phyloP scores from a whole-genome alignment of 2,888 invertebrate genomes.

The Tachina fera region DNA sequence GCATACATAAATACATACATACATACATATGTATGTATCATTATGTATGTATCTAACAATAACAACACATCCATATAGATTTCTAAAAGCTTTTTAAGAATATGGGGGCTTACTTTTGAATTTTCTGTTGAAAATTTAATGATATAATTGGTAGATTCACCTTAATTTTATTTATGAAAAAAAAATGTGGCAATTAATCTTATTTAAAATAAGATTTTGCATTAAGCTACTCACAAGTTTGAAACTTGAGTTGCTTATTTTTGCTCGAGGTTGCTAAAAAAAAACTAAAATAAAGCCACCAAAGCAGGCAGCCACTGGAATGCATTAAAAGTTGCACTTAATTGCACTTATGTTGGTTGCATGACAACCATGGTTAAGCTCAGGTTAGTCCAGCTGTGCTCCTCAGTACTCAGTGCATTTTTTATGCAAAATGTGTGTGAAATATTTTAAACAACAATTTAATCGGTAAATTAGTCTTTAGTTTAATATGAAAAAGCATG shows the following conservation, averaged over 20 bases:
- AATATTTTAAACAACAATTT: background rate
- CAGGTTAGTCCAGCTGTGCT: background rate
- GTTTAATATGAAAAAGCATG: background rate
- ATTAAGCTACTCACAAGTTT: background rate
- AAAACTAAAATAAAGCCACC: background rate
- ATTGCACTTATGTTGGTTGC: too few relatives aligned
- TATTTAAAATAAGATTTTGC: background rate
- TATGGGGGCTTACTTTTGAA: slow-evolving; percentile 8
- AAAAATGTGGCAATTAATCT: background rate
- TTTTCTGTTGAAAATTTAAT: slow-evolving; percentile 1
- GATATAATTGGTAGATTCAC: background rate
- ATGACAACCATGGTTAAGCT: background rate
- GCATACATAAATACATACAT: slow-evolving; percentile 4
- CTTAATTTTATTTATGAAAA: too few relatives aligned
- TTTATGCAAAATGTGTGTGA: background rate
- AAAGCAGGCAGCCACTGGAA: background rate
- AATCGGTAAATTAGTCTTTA: background rate
- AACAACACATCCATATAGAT: slow-evolving; percentile 13
- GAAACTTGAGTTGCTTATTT: background rate
- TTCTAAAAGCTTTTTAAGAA: slow-evolving; percentile 25
- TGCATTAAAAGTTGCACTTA: too few relatives aligned
- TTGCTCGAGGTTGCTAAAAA: background rate
- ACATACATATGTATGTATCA: slow-evolving; percentile 4
- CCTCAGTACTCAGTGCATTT: background rate
- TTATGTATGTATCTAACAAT: slow-evolving; percentile 7